Evolutionary conservation across 2,113 vertebrate genomes (phyloP), one percentile per base, ranked within the genome.

Genomic region (Setophaga kirtlandii): DNA sequence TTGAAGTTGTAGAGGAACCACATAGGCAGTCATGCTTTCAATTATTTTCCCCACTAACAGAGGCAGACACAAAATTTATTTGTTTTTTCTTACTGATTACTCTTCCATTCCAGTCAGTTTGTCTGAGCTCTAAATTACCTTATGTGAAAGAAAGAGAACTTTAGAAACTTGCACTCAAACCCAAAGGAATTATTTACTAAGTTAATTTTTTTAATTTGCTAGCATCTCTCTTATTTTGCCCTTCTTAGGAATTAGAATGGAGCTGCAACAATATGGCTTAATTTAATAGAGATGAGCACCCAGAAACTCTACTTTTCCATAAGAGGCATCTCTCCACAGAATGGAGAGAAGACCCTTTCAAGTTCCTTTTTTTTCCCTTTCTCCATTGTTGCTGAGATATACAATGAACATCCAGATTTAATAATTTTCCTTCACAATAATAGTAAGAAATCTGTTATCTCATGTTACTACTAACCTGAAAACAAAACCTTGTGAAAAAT

Each of bases 11-110:
- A 94, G 84, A 97, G 87, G 90, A 98, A 94, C 95, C 41, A 56
- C 94, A 96, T 96, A 97, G 83, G 96, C 89, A 96, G 89, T 98
- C 97, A 97, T 98, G 98, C 95, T 98, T 98, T 97, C 97, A 97
- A 98, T 98, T 98, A 98, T 97, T 98, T 98, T 94, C 92, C 90
- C 84, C 90, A 79, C 96, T 97, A 96, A 94, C 94, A 95, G 95
- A 96, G 92, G 94, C 97, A 97, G 97, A 96, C 95, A 93, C 95
- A 95, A 96, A 98, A 97, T 96, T 95, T 96, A 96, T 96, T 97
- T 73, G 88, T 96, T 96, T 96, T 97, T 97, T 96, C 52, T 95
- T 96, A 97, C 93, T 97, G 97, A 97, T 98, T 97, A 92, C 55
- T 97, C 95, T 97, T 95, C 95, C 95, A 96, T 92, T 95, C 84